Percentiles rank a stretch among this genome's conserved stretches.
Conservation (phyloP, 2,797 vertebrate species). For the Periophthalmus magnuspinnatus region DNA sequence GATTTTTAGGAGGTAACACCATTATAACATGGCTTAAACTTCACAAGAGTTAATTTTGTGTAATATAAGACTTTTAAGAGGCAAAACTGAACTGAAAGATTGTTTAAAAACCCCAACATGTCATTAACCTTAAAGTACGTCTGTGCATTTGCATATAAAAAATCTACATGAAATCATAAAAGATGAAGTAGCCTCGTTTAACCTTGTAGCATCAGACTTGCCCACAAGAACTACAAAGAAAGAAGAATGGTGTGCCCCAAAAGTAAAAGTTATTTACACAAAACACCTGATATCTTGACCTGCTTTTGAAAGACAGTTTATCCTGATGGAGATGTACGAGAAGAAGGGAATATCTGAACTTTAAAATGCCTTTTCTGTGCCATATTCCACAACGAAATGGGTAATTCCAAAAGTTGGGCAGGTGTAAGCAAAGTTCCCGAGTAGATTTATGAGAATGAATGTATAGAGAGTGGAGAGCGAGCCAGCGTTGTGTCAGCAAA, state of each 20-base stretch:
- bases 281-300: constrained; percentile 34
- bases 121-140: neutral
- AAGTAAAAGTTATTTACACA: constrained; percentile 39
- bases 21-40: too few species aligned
- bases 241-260: constrained; percentile 29
- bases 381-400: constrained; percentile 12
- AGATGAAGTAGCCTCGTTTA: constrained; percentile 15
- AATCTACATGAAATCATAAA: neutral
- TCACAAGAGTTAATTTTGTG: too few species aligned
- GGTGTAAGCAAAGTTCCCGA: constrained; percentile 40
- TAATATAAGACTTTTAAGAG: neutral
- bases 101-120: neutral
- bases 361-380: constrained; percentile 26
- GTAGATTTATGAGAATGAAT: constrained; percentile 52
- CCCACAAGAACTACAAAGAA: constrained; percentile 33
- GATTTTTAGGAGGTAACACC: too few species aligned
- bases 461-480: constrained; percentile 25
- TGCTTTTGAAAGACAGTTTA: constrained; percentile 46
- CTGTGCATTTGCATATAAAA: neutral
- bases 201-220: constrained; percentile 42
- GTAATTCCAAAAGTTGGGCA: constrained; percentile 43
- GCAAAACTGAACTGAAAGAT: neutral
- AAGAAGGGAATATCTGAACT: constrained; percentile 6
- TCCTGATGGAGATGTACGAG: constrained; percentile 38
- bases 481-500: constrained; percentile 46